These are phyloP conservation scores for Orchestes rusci DNA, from an alignment of 2,888 invertebrate genomes.

Conservation along the genomic window DNA sequence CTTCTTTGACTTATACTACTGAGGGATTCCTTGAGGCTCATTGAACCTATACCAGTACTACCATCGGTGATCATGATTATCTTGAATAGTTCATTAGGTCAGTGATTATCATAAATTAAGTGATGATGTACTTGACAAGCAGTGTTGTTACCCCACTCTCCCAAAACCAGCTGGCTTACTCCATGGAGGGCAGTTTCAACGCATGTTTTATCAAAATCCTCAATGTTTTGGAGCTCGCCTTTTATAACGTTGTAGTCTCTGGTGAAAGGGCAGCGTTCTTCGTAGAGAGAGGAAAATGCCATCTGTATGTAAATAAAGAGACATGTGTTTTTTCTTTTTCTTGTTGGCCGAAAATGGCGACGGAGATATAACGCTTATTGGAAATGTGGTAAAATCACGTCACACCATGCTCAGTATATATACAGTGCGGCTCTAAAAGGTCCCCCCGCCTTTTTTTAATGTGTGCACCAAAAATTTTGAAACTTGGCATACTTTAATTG, in stretches of 20 bases:
- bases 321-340: too few species aligned
- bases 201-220: slow-evolving; percentile 82
- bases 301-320: slow-evolving; percentile 39
- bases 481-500: too few species aligned
- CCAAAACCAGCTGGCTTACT: slow-evolving; percentile 68
- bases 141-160: slow-evolving; percentile 86
- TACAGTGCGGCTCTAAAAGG: too few species aligned
- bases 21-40: slow-evolving; percentile 55
- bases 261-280: slow-evolving; percentile 76
- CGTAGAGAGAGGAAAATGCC: slow-evolving; percentile 43
- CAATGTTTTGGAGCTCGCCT: slow-evolving; percentile 65
- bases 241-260: slow-evolving; percentile 79
- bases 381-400: too few species aligned
- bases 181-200: slow-evolving; percentile 73
- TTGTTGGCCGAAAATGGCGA: too few species aligned
- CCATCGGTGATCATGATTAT: slow-evolving; percentile 71
- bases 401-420: too few species aligned
- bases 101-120: not conserved
- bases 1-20: slow-evolving; percentile 45
- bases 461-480: too few species aligned
- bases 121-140: slow-evolving; percentile 61
- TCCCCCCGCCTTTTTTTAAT: too few species aligned
- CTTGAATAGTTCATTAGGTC: slow-evolving; percentile 40
- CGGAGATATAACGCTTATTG: too few species aligned
- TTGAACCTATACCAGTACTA: slow-evolving; percentile 58